Conservation (phyloP, 2,113 vertebrate species). For the Nettapus auritus region DNA sequence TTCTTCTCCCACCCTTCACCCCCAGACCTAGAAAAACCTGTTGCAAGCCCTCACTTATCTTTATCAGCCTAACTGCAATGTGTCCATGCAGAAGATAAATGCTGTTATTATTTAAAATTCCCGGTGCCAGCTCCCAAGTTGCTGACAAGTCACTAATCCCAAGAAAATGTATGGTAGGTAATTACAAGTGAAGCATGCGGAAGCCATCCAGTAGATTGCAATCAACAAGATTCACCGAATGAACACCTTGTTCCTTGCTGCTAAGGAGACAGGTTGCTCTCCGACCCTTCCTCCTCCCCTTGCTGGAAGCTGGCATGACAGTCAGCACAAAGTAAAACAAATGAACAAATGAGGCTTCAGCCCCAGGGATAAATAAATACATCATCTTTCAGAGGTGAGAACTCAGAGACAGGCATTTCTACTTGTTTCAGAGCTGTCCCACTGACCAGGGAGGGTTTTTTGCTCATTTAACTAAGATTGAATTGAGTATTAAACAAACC, state of each 20-base stretch:
- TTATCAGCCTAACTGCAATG: conserved; percentile 53
- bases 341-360: not conserved
- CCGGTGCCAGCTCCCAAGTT: conserved; percentile 47
- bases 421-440: not conserved
- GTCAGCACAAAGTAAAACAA: not conserved
- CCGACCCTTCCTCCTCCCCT: not conserved
- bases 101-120: conserved; percentile 62
- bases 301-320: not conserved
- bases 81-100: conserved; percentile 63
- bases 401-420: not conserved
- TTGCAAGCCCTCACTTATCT: conserved; percentile 36
- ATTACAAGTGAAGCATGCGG: conserved; percentile 60
- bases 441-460: not conserved
- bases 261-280: not conserved
- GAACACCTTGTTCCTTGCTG: conserved; percentile 26
- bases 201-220: conserved; percentile 67
- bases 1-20: not conserved
- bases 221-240: conserved; percentile 64
- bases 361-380: not conserved
- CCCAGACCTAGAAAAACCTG: conserved; percentile 13
- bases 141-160: conserved; percentile 70
- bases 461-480: not conserved
- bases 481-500: not conserved
- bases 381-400: not conserved
- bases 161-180: conserved; percentile 68